Percentiles rank a stretch among this genome's conserved stretches.
These are phyloP conservation scores for Palythoa grandis DNA, from an alignment of 92 coral and sea anemone species.

Conservation along the genomic window DNA sequence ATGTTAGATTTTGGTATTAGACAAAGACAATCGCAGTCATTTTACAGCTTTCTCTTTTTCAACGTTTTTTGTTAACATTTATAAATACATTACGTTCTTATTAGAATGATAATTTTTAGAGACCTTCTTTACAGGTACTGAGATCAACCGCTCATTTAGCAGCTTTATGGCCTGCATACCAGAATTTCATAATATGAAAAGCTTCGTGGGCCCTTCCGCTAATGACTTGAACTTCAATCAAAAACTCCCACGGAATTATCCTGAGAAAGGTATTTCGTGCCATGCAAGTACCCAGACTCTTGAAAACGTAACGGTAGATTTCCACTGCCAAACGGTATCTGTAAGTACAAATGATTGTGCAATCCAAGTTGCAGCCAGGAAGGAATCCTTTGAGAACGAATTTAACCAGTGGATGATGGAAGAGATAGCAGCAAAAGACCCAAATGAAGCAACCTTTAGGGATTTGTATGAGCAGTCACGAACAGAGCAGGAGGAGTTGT, in stretches of 20 bases:
- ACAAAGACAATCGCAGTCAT: too few relatives aligned
- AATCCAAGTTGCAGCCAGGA: conserved; percentile 63
- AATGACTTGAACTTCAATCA: background rate
- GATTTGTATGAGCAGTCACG: conserved; percentile 56
- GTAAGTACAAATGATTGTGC: conserved; percentile 25
- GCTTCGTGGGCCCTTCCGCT: background rate
- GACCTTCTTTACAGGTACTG: background rate
- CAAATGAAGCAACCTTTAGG: conserved; percentile 55
- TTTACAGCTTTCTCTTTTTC: too few relatives aligned
- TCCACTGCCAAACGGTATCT: conserved; percentile 40
- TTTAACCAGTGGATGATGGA: conserved; percentile 74
- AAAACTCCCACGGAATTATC: background rate
- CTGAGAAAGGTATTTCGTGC: background rate
- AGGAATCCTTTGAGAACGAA: conserved; percentile 75
- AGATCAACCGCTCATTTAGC: background rate
- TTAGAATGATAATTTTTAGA: background rate
- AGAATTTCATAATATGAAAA: background rate
- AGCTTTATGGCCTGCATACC: conserved; percentile 6
- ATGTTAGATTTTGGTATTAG: too few relatives aligned
- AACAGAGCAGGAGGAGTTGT: conserved; percentile 49
- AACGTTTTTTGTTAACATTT: too few relatives aligned
- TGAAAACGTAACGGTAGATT: conserved; percentile 13
- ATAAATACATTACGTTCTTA: background rate
- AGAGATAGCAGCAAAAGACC: conserved; percentile 51
- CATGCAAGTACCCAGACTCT: conserved; percentile 50